phyloP scores from a whole-genome alignment of 2,888 invertebrate genomes.

The Andricus quercusramuli region DNA sequence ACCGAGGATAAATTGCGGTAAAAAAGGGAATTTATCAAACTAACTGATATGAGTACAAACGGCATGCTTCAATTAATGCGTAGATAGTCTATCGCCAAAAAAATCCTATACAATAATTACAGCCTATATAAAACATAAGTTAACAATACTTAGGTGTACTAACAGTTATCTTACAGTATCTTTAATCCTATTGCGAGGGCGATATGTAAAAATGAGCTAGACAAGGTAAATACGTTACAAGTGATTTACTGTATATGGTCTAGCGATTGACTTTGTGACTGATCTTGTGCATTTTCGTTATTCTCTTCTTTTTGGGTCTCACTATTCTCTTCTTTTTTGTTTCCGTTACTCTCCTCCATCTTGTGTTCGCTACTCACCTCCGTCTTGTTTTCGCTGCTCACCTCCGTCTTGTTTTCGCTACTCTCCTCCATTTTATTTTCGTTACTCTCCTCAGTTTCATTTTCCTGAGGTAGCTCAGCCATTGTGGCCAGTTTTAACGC shows the following conservation, averaged over 20 bases:
- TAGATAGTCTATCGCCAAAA: slow-evolving; percentile 49
- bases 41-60: slow-evolving; percentile 43
- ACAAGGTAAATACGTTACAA: slow-evolving; percentile 63
- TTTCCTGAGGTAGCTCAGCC: slow-evolving; percentile 77
- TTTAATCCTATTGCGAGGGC: slow-evolving; percentile 57
- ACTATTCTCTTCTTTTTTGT: too few relatives aligned
- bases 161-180: slow-evolving; percentile 67
- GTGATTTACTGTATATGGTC: slow-evolving; percentile 60
- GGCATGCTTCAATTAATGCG: slow-evolving; percentile 45
- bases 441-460: slow-evolving; percentile 55
- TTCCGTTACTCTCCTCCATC: not conserved
- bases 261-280: slow-evolving; percentile 60
- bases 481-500: slow-evolving; percentile 78
- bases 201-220: slow-evolving; percentile 68
- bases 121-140: slow-evolving; percentile 67
- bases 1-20: not conserved
- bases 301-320: slow-evolving; percentile 51
- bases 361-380: slow-evolving; percentile 50
- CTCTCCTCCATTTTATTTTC: slow-evolving; percentile 42
- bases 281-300: slow-evolving; percentile 59
- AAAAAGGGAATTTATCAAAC: slow-evolving; percentile 43
- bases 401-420: slow-evolving; percentile 46
- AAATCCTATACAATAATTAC: slow-evolving; percentile 51
- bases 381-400: slow-evolving; percentile 45
- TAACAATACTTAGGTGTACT: slow-evolving; percentile 71